Conservation (phyloP, 1,140 invertebrate genomes). For the Sitophilus oryzae region DNA sequence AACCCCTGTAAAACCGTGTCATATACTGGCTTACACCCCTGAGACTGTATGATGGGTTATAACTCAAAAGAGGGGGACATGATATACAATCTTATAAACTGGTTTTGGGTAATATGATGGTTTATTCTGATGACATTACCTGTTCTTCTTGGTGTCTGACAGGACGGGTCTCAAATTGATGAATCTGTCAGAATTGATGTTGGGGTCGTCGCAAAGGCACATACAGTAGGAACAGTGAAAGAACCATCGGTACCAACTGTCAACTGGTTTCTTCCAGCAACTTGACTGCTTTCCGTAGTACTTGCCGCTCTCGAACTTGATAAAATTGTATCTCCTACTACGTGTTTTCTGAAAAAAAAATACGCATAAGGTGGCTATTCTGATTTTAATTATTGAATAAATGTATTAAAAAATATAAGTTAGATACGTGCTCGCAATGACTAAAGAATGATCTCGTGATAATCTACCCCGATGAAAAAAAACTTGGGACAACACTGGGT, state of each 20-base stretch:
- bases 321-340: constrained; percentile 65
- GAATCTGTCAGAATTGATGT: constrained; percentile 63
- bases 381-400: background rate
- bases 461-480: too few relatives aligned
- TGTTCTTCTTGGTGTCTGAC: constrained; percentile 62
- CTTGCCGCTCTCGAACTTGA: constrained; percentile 72
- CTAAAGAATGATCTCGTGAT: too few relatives aligned
- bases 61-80: too few relatives aligned
- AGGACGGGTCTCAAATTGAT: constrained; percentile 63
- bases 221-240: constrained; percentile 85
- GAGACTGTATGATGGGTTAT: too few relatives aligned
- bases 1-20: too few relatives aligned
- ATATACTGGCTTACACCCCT: too few relatives aligned
- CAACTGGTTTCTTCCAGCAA: constrained; percentile 60
- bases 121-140: too few relatives aligned
- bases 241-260: constrained; percentile 78
- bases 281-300: constrained; percentile 52
- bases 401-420: constrained; percentile 4
- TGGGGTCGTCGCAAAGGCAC: constrained; percentile 75
- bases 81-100: too few relatives aligned
- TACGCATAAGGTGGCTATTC: background rate
- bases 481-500: too few relatives aligned
- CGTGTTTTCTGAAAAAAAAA: constrained; percentile 5
- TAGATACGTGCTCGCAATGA: too few relatives aligned
- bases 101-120: too few relatives aligned